Conservation (phyloP, 1,140 invertebrate genomes). For the Sycophaga agraensis region DNA sequence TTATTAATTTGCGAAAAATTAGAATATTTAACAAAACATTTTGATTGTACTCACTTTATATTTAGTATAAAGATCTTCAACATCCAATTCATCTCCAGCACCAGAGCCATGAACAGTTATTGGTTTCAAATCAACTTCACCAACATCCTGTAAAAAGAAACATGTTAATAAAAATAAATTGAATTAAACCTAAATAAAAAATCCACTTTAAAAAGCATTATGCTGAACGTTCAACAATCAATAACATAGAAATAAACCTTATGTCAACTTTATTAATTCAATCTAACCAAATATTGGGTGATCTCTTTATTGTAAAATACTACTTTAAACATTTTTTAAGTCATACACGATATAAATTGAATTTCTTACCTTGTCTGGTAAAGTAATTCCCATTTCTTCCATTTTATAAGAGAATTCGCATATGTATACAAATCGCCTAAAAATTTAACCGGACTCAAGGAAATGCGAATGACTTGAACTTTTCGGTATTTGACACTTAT, state of each 20-base stretch:
- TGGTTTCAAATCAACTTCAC: constrained; percentile 63
- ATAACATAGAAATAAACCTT: background rate
- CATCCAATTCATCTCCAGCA: constrained; percentile 75
- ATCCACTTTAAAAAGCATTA: background rate
- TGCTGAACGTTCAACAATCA: too few relatives aligned
- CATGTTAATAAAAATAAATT: constrained; percentile 8
- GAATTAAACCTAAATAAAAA: background rate
- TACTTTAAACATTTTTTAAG: background rate
- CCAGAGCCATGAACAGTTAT: constrained; percentile 57
- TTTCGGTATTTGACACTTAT: too few relatives aligned
- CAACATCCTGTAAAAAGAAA: constrained; percentile 60
- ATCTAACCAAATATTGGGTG: constrained; percentile 7
- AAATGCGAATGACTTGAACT: constrained; percentile 36
- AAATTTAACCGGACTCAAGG: background rate
- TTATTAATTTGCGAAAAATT: constrained; percentile 10
- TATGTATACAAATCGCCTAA: background rate
- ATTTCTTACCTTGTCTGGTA: constrained; percentile 68
- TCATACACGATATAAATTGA: background rate
- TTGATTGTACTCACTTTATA: constrained; percentile 71
- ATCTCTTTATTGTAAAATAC: background rate
- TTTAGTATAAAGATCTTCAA: constrained; percentile 91
- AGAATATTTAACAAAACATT: background rate
- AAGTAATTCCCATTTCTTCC: constrained; percentile 71
- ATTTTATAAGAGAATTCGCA: constrained; percentile 48
- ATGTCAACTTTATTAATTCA: background rate